Evolutionary conservation across 2,888 invertebrate species (phyloP).

Genomic region (Galeruca laticollis): DNA sequence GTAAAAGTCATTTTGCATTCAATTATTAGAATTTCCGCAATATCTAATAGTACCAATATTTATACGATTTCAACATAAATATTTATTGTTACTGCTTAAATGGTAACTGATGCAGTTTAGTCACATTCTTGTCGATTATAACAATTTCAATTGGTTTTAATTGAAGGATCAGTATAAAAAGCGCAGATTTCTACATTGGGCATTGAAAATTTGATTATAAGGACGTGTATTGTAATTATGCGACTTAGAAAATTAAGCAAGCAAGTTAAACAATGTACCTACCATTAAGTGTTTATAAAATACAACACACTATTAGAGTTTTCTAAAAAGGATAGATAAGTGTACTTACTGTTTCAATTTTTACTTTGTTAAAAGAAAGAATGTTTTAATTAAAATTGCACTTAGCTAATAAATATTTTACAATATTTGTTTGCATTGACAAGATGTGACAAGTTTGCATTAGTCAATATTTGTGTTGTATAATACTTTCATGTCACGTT

Average conservation of each 20-base stretch:
- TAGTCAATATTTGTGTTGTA: too few species aligned
- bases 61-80: not conserved
- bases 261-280: not conserved
- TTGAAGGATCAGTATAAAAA: not conserved
- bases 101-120: not conserved
- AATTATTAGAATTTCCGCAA: conserved; percentile 7
- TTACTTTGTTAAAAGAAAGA: not conserved
- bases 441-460: too few species aligned
- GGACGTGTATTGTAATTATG: not conserved
- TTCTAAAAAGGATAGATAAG: not conserved
- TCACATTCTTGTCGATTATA: not conserved
- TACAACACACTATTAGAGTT: not conserved
- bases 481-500: too few species aligned
- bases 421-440: not conserved
- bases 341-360: not conserved
- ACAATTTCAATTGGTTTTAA: not conserved
- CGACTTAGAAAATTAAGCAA: not conserved
- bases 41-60: not conserved
- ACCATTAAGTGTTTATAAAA: not conserved
- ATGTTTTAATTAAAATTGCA: not conserved
- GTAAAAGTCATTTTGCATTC: conserved; percentile 16
- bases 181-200: not conserved
- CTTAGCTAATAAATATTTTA: too few species aligned
- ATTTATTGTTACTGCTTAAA: not conserved
- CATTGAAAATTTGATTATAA: not conserved